These are phyloP conservation scores for Numenius arquata DNA, from an alignment of 2,113 vertebrate species.

Conservation along the genomic window DNA sequence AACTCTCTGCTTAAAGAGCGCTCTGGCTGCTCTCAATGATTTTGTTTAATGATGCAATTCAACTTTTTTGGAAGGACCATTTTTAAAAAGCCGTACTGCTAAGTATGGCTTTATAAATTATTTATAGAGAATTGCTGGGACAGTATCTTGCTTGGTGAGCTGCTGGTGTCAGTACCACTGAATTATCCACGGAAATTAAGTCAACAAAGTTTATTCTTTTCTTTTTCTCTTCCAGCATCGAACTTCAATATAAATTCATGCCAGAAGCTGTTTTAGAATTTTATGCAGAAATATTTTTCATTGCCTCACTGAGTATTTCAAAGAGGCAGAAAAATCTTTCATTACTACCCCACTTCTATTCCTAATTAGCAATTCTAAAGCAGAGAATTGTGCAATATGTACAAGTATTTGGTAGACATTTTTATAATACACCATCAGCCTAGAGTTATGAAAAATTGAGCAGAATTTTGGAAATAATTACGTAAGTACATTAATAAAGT, in stretches of 20 bases:
- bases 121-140: constrained; percentile 17
- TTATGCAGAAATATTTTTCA: constrained; percentile 3
- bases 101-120: constrained; percentile 28
- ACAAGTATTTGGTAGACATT: not conserved
- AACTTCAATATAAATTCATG: not conserved
- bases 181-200: constrained; percentile 18
- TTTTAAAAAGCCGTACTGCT: constrained; percentile 26
- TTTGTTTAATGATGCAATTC: constrained; percentile 41
- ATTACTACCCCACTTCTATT: not conserved
- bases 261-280: not conserved
- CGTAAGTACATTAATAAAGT: not conserved
- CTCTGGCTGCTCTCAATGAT: not conserved
- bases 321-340: not conserved
- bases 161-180: not conserved
- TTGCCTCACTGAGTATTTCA: not conserved
- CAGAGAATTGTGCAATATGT: not conserved
- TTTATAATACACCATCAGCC: not conserved
- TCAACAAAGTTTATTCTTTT: not conserved
- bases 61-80: not conserved
- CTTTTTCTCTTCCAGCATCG: not conserved
- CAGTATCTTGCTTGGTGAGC: not conserved
- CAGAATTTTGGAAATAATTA: not conserved
- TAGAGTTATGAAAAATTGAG: not conserved
- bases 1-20: constrained; percentile 21
- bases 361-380: not conserved